phyloP scores from a whole-genome alignment of 35 echinoderm and acorn worm species.

The Ophiothrix spiculata region DNA sequence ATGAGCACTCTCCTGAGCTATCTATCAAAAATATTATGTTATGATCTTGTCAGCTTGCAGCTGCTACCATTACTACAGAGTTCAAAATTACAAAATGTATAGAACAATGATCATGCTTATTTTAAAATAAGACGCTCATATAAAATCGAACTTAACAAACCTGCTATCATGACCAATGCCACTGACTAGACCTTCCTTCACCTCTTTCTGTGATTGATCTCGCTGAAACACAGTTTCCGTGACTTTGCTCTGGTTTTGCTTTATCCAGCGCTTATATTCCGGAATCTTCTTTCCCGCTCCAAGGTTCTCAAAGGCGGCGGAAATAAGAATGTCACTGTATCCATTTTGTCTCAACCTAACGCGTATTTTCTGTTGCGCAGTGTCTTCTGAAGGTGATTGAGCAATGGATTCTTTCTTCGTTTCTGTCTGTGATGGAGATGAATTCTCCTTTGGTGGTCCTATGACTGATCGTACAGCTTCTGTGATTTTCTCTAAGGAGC shows the following conservation, averaged over 20 bases:
- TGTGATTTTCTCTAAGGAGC: background rate
- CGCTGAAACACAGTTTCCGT: background rate
- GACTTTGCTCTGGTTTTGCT: background rate
- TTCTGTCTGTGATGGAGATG: background rate
- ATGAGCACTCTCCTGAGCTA: too few species aligned
- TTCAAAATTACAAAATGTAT: too few species aligned
- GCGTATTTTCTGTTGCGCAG: background rate
- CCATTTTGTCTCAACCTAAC: background rate
- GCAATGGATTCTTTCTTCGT: background rate
- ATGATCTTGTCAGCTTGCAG: too few species aligned
- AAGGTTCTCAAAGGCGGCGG: background rate
- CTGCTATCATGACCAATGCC: too few species aligned
- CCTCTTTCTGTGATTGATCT: background rate
- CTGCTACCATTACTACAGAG: too few species aligned
- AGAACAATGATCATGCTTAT: too few species aligned
- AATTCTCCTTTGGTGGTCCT: background rate
- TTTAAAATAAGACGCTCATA: too few species aligned
- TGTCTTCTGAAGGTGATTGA: too few species aligned
- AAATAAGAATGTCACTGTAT: background rate
- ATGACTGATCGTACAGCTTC: background rate
- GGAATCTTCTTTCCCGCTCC: background rate
- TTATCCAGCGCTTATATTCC: background rate
- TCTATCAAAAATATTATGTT: too few species aligned
- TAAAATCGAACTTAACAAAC: too few species aligned
- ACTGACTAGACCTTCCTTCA: background rate